Percentiles rank a stretch among this genome's conserved stretches.
Evolutionary conservation across 2,113 vertebrate species (phyloP).

Genomic region (Chelonoidis abingdonii): DNA sequence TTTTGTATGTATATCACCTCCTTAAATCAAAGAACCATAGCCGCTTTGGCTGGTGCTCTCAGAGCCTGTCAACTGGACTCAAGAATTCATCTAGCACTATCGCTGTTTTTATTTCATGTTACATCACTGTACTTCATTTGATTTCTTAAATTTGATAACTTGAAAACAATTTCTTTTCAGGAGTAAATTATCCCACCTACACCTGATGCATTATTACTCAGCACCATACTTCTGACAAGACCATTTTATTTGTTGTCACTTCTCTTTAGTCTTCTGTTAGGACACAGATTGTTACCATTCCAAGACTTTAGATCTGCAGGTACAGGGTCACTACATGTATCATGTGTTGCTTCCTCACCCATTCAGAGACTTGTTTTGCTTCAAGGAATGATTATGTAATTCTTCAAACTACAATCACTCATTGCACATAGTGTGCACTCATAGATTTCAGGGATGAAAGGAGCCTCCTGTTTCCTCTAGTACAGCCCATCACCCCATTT

Average conservation of each 20-base stretch:
- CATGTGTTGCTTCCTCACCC: not conserved
- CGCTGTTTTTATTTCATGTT: not conserved
- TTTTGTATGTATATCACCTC: not conserved
- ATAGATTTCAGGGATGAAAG: not conserved
- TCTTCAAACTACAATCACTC: not conserved
- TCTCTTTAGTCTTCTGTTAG: not conserved
- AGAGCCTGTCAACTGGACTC: not conserved
- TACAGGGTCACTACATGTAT: not conserved
- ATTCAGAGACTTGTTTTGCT: not conserved
- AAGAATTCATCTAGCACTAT: not conserved
- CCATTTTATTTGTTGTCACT: not conserved
- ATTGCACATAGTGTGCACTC: not conserved
- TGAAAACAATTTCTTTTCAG: not conserved
- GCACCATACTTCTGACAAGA: not conserved
- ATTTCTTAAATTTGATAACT: not conserved
- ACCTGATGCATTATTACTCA: not conserved
- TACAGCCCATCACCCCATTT: accelerated
- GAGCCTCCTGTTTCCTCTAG: not conserved
- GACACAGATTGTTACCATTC: not conserved
- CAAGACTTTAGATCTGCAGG: not conserved
- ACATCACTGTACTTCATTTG: not conserved
- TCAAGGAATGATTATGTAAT: not conserved
- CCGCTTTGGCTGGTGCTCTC: not conserved
- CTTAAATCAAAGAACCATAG: not conserved
- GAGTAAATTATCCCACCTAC: not conserved